These are phyloP conservation scores for Drosophila subquinaria DNA, from an alignment of 2,888 invertebrate species.

Conservation along the genomic window DNA sequence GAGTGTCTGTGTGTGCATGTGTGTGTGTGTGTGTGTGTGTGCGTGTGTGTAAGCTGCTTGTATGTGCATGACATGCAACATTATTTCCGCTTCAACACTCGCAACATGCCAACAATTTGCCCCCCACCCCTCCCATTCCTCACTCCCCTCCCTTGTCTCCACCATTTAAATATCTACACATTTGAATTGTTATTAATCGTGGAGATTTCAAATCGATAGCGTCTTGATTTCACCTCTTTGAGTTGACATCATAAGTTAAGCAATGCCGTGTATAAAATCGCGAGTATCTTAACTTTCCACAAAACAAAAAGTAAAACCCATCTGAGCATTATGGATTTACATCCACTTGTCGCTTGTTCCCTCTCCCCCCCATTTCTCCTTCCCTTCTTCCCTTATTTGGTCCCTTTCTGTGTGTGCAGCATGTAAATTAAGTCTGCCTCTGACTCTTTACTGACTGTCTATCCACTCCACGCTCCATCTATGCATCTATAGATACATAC, in stretches of 20 bases:
- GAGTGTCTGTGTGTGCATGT: conserved; percentile 5
- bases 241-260: conserved; percentile 24
- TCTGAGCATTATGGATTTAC: conserved; percentile 21
- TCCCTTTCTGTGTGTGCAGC: conserved; percentile 37
- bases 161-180: neutral
- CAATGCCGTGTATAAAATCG: conserved; percentile 10
- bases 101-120: conserved; percentile 3
- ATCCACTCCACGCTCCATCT: conserved; percentile 14
- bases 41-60: conserved; percentile 19
- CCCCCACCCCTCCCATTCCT: too few relatives aligned
- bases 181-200: conserved; percentile 23
- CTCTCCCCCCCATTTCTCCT: neutral
- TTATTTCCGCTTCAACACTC: conserved; percentile 41
- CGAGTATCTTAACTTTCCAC: neutral
- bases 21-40: conserved; percentile 4
- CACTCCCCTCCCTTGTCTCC: too few relatives aligned
- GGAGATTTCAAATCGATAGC: conserved; percentile 20
- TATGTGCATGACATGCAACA: conserved; percentile 46
- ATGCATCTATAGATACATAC: conserved; percentile 37
- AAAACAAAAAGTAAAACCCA: neutral
- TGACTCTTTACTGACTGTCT: conserved; percentile 24
- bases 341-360: conserved; percentile 27
- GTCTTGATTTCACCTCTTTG: conserved; percentile 12
- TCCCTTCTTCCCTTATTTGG: neutral
- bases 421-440: conserved; percentile 50